phyloP scores from a whole-genome alignment of 1,140 invertebrate genomes.

The Agraylea sexmaculata region DNA sequence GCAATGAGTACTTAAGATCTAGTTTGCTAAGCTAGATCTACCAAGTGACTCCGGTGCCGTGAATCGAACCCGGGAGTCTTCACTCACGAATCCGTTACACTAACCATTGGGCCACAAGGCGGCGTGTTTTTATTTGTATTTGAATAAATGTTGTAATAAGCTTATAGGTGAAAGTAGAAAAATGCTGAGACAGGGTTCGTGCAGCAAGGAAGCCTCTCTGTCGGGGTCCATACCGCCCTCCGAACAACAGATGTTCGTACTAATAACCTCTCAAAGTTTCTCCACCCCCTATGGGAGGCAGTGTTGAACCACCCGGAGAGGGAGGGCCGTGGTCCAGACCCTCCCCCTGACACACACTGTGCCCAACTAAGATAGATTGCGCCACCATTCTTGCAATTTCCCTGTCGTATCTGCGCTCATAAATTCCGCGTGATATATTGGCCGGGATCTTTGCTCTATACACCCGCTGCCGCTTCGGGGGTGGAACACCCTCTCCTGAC shows the following conservation, averaged over 20 bases:
- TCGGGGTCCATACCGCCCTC: conserved; percentile 28
- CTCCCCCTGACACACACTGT: conserved; percentile 28
- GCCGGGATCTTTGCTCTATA: conserved; percentile 56
- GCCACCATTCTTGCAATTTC: conserved; percentile 68
- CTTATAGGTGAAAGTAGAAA: too few species aligned
- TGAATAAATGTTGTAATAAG: conserved; percentile 6
- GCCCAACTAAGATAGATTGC: conserved; percentile 57
- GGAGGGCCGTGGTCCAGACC: conserved; percentile 24
- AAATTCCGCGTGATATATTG: conserved; percentile 62
- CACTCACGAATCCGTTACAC: neutral
- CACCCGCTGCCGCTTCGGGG: conserved; percentile 32
- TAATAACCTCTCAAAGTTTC: conserved; percentile 46
- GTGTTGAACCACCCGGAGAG: neutral
- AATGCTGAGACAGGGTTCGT: conserved; percentile 8
- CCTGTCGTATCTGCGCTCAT: conserved; percentile 65
- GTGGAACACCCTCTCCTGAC: conserved; percentile 24
- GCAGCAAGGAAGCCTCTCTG: conserved; percentile 10
- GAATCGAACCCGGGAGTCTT: neutral
- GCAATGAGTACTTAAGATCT: too few species aligned
- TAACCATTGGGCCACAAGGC: neutral
- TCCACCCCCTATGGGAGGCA: conserved; percentile 10
- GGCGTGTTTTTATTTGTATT: neutral
- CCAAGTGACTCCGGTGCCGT: too few species aligned
- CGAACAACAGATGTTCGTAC: conserved; percentile 45
- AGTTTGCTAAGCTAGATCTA: too few species aligned